Evolutionary conservation across 2,113 vertebrate species (phyloP).

Genomic region (Lycaon pictus): DNA sequence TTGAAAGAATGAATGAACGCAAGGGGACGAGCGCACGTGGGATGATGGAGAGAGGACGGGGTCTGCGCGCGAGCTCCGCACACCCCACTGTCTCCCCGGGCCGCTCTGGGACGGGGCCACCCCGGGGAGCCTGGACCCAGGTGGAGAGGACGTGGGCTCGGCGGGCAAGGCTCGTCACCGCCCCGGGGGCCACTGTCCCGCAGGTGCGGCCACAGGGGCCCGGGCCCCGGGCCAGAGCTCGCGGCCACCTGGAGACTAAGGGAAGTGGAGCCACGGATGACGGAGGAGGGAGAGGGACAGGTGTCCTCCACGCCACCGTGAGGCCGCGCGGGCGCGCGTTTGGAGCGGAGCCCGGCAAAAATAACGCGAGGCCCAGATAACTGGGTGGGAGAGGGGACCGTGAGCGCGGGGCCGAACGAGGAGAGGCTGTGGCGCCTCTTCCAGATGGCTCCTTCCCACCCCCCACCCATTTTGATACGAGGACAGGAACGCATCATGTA

Average conservation of each 20-base stretch:
- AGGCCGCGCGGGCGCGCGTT: background rate
- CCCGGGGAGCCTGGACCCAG: no score
- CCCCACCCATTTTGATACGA: background rate
- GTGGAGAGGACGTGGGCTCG: background rate
- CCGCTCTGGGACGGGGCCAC: accelerated
- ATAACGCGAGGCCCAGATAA: slow-evolving; percentile 57
- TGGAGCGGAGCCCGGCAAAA: slow-evolving; percentile 21
- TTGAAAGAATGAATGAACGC: background rate
- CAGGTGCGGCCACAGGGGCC: accelerated
- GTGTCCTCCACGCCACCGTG: background rate
- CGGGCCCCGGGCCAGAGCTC: background rate
- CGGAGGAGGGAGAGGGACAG: background rate
- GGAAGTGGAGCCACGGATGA: no score
- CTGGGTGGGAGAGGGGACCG: background rate
- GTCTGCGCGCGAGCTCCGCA: background rate
- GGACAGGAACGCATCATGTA: slow-evolving; percentile 47
- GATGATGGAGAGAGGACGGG: no score
- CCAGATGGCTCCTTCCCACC: slow-evolving; percentile 68
- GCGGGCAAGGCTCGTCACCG: no score
- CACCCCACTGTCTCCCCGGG: background rate
- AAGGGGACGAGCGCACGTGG: background rate
- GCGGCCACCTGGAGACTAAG: background rate
- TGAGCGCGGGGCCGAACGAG: background rate
- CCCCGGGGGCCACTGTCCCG: background rate
- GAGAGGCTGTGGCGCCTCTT: background rate